phyloP scores from a whole-genome alignment of 37 sponge, comb jelly and placozoan species.

The Cladorhizidae sp. region DNA sequence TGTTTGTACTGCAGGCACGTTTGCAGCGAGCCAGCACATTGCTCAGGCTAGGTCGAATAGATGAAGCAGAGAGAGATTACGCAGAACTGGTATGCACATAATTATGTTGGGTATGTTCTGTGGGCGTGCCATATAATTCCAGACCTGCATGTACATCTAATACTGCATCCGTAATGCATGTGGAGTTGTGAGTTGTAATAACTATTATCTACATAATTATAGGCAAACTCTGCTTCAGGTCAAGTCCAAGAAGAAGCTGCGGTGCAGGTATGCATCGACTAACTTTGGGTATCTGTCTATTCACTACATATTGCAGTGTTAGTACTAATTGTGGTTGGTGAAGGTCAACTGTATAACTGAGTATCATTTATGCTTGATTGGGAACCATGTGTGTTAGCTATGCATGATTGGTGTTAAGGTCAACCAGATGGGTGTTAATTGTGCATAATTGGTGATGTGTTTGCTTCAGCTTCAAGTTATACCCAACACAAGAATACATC shows the following conservation, averaged over 20 bases:
- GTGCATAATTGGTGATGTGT: not conserved
- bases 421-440: too few species aligned
- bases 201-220: not conserved
- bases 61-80: slow-evolving; percentile 74
- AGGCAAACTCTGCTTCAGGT: slow-evolving; percentile 9
- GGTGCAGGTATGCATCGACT: slow-evolving; percentile 33
- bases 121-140: too few species aligned
- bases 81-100: slow-evolving; percentile 31
- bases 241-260: slow-evolving; percentile 25
- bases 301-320: too few species aligned
- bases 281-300: too few species aligned
- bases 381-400: too few species aligned
- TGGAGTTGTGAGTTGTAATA: not conserved
- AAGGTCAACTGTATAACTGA: too few species aligned
- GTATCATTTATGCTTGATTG: too few species aligned
- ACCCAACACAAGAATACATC: slow-evolving; percentile 10
- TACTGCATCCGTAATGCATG: too few species aligned
- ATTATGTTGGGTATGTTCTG: too few species aligned
- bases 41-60: slow-evolving; percentile 82
- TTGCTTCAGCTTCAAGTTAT: slow-evolving; percentile 24
- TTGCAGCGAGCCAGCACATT: slow-evolving; percentile 82
- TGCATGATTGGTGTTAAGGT: too few species aligned
- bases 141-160: too few species aligned
- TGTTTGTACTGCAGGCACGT: slow-evolving; percentile 39
- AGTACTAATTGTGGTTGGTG: too few species aligned